Base-by-base conservation (phyloP, 2,888 invertebrate genomes). In the Pheosia gnoma region DNA sequence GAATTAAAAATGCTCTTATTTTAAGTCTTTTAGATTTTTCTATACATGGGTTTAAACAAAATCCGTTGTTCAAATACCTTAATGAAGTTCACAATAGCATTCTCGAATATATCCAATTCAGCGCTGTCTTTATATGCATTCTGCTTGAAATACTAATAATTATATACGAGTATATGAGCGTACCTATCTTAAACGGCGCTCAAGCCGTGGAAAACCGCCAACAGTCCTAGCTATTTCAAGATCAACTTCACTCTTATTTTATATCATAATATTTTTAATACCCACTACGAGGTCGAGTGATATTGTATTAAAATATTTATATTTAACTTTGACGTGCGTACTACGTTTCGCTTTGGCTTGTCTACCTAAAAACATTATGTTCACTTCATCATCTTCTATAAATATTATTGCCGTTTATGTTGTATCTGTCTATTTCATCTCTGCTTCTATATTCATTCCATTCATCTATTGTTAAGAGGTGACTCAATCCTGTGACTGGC, bases 141-240 rank as follows among this genome's bases (percentile, higher is more conserved):
- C 10, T 43, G 43, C 9, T 10, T 43, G n/a, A 53, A 51, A 66
- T 64, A 68, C 63, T 60, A 57, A 68, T 66, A 55, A 55, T 55
- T 72, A 71, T 64, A 69, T 71, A n/a, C n/a, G n/a, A n/a, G n/a
- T n/a, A 57, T 67, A 62, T 47, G 57, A 56, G 58, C 67, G 62
- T 60, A 70, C 74, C 66, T 66, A 70, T 75, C 66, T 66, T 61
- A 68, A 69, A 70, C 72, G 66, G 57, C 67, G 64, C 69, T 70
- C 62, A 66, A 67, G 66, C 38, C 68, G 67, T 84, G 84, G 82
- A 81, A 72, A 67, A 80, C 70, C 70, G 83, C 81, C 83, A 83
- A 78, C 73, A 69, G 63, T 67, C 70, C 66, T 76, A 71, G 74
- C 66, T 83, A 84, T 84, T 81, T 82, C 67, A 66, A 70, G 80